These are phyloP conservation scores for Amazonetta brasiliensis DNA, from an alignment of 2,797 vertebrate species.

Conservation along the genomic window DNA sequence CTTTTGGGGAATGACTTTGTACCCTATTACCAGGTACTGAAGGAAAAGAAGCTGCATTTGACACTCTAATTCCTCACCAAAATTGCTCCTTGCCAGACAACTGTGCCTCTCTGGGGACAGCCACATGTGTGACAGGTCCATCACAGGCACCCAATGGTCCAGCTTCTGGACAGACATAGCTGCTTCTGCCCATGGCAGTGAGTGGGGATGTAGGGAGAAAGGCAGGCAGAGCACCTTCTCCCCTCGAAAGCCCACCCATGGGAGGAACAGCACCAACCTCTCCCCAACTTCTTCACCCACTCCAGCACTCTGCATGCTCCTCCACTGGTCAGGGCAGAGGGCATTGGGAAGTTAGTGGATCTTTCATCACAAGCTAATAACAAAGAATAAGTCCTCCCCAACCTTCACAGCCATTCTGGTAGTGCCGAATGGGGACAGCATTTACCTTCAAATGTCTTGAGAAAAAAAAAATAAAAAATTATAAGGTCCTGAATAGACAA, in stretches of 20 bases:
- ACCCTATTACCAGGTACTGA: neutral
- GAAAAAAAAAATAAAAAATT: neutral
- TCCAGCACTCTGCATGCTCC: fast-evolving
- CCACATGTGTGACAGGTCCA: fast-evolving
- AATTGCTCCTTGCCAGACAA: fast-evolving
- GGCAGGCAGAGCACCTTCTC: neutral
- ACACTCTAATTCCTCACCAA: neutral
- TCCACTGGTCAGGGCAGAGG: neutral
- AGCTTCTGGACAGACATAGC: neutral
- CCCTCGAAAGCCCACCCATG: neutral
- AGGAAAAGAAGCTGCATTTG: neutral
- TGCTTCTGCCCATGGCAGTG: neutral
- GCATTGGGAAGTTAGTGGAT: neutral
- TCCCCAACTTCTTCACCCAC: neutral
- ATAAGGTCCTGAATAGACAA: neutral
- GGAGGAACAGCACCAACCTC: neutral
- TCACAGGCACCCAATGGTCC: neutral
- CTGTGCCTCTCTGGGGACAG: neutral
- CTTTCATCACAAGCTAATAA: neutral
- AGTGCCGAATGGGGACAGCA: neutral
- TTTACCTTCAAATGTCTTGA: neutral
- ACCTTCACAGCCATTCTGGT: neutral
- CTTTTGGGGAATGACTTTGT: neutral
- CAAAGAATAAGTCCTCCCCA: neutral
- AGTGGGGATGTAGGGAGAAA: neutral